These are phyloP conservation scores for Lophotriccus pileatus DNA, from an alignment of 2,797 vertebrate species.

Conservation along the genomic window DNA sequence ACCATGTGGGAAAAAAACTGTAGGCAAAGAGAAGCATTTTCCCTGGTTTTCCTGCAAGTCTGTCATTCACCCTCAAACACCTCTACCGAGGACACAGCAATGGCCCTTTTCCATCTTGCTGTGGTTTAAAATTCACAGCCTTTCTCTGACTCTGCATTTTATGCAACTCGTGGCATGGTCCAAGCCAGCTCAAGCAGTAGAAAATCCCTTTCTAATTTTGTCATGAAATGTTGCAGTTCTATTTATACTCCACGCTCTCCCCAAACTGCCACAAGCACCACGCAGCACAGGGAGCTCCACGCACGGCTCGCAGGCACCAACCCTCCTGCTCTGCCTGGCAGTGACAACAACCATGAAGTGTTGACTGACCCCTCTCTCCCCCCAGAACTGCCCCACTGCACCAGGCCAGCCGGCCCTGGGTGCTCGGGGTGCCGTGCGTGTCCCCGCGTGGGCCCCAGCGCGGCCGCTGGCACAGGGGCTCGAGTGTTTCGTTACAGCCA, in stretches of 20 bases:
- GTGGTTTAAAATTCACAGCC: neutral
- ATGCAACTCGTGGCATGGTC: accelerated
- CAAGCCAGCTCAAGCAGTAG: neutral
- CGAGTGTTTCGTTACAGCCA: accelerated
- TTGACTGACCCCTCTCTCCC: neutral
- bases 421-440: neutral
- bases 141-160: neutral
- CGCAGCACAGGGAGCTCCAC: accelerated
- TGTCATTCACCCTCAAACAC: neutral
- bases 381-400: accelerated
- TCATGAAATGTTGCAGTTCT: accelerated
- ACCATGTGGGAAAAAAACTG: neutral
- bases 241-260: neutral
- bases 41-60: neutral
- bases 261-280: neutral
- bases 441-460: neutral
- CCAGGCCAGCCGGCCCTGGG: accelerated
- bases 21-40: neutral
- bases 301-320: accelerated
- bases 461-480: neutral
- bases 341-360: accelerated
- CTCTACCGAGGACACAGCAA: neutral
- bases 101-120: neutral
- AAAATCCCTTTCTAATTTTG: neutral
- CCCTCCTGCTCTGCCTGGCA: neutral